These are phyloP conservation scores for Nomada goodeniana DNA, from an alignment of 2,888 invertebrate species.

Conservation along the genomic window DNA sequence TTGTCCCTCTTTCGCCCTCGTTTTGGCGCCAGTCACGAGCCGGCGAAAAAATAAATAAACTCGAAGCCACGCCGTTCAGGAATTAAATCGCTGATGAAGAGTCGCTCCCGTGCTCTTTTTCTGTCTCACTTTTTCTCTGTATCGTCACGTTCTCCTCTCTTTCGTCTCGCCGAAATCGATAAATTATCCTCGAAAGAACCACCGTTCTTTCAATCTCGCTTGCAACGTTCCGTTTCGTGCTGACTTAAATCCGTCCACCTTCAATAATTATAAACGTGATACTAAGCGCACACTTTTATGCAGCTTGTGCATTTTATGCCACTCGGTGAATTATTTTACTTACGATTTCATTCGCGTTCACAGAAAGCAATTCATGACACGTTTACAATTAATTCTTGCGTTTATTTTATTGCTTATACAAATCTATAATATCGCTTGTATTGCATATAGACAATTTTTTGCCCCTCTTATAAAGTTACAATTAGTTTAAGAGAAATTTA, in stretches of 20 bases:
- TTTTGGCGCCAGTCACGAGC: slow-evolving; percentile 75
- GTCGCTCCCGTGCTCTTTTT: slow-evolving; percentile 54
- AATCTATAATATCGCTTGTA: no score
- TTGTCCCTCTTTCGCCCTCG: slow-evolving; percentile 75
- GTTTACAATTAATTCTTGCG: no score
- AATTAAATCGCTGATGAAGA: slow-evolving; percentile 83
- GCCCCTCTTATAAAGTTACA: no score
- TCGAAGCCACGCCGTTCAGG: slow-evolving; percentile 74
- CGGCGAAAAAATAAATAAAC: slow-evolving; percentile 81
- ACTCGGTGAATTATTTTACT: not conserved
- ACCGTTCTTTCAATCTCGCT: slow-evolving; percentile 44
- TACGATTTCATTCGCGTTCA: no score
- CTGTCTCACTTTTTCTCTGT: slow-evolving; percentile 27
- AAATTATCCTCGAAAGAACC: slow-evolving; percentile 64
- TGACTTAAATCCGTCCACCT: slow-evolving; percentile 19
- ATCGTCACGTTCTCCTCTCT: slow-evolving; percentile 10
- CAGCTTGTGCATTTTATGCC: not conserved
- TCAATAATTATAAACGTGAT: slow-evolving; percentile 19
- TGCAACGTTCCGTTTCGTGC: slow-evolving; percentile 6
- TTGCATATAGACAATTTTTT: no score
- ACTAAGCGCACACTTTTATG: not conserved
- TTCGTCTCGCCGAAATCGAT: slow-evolving; percentile 74
- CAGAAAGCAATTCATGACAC: no score
- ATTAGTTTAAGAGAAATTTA: no score
- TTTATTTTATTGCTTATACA: no score